Percentiles rank a stretch among this genome's conserved stretches.
phyloP scores from a whole-genome alignment of 2,888 invertebrate species.

The Spilarctia lutea region DNA sequence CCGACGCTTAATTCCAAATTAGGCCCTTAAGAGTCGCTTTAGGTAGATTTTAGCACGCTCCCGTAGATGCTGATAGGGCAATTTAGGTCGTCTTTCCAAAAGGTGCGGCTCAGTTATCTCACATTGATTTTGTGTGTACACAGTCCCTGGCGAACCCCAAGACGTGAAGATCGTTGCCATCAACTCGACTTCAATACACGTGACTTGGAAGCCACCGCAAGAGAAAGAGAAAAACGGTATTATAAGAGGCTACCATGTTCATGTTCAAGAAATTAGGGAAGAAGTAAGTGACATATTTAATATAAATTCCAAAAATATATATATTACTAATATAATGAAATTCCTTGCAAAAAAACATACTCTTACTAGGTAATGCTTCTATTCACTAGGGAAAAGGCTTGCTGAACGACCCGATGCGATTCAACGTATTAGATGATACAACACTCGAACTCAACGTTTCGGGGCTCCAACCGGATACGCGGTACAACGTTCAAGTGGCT shows the following conservation, averaged over 20 bases:
- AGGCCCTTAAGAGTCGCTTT: slow-evolving; percentile 74
- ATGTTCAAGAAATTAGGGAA: slow-evolving; percentile 95
- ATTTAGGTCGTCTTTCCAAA: slow-evolving; percentile 72
- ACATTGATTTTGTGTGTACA: slow-evolving; percentile 70
- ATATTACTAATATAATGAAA: not conserved
- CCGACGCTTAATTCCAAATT: slow-evolving; percentile 71
- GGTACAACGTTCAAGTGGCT: slow-evolving; percentile 97
- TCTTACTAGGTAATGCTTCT: not conserved
- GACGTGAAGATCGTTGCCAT: slow-evolving; percentile 95
- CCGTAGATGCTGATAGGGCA: slow-evolving; percentile 87
- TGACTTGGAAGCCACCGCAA: slow-evolving; percentile 97
- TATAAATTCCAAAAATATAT: too few species aligned
- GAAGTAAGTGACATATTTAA: slow-evolving; percentile 87
- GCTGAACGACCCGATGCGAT: slow-evolving; percentile 95
- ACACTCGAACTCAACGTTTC: slow-evolving; percentile 93
- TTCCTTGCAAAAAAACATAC: not conserved
- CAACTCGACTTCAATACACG: slow-evolving; percentile 98
- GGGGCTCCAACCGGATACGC: slow-evolving; percentile 97
- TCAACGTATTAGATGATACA: slow-evolving; percentile 93
- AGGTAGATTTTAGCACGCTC: slow-evolving; percentile 81
- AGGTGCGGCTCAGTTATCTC: slow-evolving; percentile 63
- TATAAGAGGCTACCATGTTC: slow-evolving; percentile 98
- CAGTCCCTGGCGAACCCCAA: slow-evolving; percentile 99
- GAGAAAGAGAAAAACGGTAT: slow-evolving; percentile 97
- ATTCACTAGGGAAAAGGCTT: slow-evolving; percentile 89